phyloP scores from a whole-genome alignment of 2,113 vertebrate species.

The Australoheros scitulus region DNA sequence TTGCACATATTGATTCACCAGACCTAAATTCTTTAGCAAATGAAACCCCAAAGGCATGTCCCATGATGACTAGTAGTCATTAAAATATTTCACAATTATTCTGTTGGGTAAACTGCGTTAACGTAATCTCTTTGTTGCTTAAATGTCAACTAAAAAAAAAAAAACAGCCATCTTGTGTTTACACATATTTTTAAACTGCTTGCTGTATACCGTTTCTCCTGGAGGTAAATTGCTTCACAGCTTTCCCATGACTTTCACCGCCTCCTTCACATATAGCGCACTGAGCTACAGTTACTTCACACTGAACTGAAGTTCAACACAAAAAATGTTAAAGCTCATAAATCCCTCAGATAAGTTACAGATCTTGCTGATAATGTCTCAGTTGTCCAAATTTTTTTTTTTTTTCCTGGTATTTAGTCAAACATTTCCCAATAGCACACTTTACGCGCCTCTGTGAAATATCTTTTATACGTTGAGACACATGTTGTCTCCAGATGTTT shows the following conservation, averaged over 20 bases:
- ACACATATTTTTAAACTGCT: background rate
- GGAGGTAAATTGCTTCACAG: background rate
- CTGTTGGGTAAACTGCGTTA: background rate
- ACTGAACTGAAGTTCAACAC: background rate
- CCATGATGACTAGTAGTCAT: background rate
- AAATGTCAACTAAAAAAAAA: background rate
- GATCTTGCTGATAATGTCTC: background rate
- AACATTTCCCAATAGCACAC: slow-evolving; percentile 33
- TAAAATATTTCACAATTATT: slow-evolving; percentile 1
- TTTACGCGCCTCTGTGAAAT: slow-evolving; percentile 30
- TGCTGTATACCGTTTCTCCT: background rate
- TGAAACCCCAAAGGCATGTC: background rate
- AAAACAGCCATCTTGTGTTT: background rate
- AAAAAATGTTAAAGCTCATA: slow-evolving; percentile 9
- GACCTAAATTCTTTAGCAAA: background rate
- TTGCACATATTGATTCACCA: slow-evolving; percentile 26
- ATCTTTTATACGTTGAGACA: slow-evolving; percentile 37
- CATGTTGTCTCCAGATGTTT: slow-evolving; percentile 76
- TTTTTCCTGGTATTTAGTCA: background rate
- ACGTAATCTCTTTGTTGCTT: background rate
- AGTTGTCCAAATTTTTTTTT: background rate
- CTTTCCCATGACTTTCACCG: slow-evolving; percentile 17
- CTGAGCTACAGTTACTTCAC: background rate
- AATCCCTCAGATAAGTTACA: background rate
- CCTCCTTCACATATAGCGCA: slow-evolving; percentile 14